Conservation (phyloP, 2,888 invertebrate species). For the Rhingia rostrata region DNA sequence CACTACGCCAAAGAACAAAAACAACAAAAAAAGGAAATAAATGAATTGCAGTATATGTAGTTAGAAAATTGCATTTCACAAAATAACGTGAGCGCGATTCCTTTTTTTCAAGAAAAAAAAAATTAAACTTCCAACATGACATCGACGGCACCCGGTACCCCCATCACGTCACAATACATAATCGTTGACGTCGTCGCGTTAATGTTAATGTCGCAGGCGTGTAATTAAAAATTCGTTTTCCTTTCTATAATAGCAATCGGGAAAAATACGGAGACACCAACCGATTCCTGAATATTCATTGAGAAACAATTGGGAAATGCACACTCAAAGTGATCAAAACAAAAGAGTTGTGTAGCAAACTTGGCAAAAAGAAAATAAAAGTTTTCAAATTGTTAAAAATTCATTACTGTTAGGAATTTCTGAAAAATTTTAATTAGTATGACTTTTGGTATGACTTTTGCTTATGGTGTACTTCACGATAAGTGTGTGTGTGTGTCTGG, state of each 20-base stretch:
- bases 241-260: slow-evolving; percentile 36
- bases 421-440: slow-evolving; percentile 67
- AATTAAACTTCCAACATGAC: slow-evolving; percentile 50
- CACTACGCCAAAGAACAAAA: slow-evolving; percentile 3
- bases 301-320: slow-evolving; percentile 40
- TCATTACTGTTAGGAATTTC: slow-evolving; percentile 37
- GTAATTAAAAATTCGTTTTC: slow-evolving; percentile 71
- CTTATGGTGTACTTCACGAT: neutral
- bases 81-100: slow-evolving; percentile 72
- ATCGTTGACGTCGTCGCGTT: slow-evolving; percentile 38
- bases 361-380: neutral
- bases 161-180: neutral
- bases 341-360: slow-evolving; percentile 53
- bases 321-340: slow-evolving; percentile 28
- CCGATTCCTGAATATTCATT: slow-evolving; percentile 59
- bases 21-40: slow-evolving; percentile 42
- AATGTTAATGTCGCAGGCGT: slow-evolving; percentile 68
- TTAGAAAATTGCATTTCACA: slow-evolving; percentile 64
- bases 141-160: slow-evolving; percentile 3
- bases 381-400: slow-evolving; percentile 34
- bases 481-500: slow-evolving; percentile 1
- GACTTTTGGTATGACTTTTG: slow-evolving; percentile 1
- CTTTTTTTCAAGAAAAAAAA: slow-evolving; percentile 34
- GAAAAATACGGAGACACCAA: slow-evolving; percentile 16
- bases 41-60: slow-evolving; percentile 46